Evolutionary conservation across 1,140 invertebrate genomes (phyloP).

Genomic region (Geopemphigus sp.): DNA sequence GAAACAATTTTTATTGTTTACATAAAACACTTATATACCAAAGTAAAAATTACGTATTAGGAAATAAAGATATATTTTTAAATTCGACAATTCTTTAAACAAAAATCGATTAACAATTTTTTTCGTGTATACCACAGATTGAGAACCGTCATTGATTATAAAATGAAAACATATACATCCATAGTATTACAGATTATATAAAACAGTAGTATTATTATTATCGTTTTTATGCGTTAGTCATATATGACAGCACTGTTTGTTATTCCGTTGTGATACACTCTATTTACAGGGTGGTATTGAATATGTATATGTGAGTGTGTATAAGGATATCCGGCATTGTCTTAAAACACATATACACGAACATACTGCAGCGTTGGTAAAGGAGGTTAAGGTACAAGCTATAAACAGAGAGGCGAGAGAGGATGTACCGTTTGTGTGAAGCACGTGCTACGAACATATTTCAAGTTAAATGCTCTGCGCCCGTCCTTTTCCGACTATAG

Average conservation of each 20-base stretch:
- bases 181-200: neutral
- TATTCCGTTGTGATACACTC: slow-evolving; percentile 26
- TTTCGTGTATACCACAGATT: too few species aligned
- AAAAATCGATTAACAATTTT: too few species aligned
- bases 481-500: neutral
- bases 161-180: neutral
- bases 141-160: too few species aligned
- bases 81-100: too few species aligned
- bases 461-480: slow-evolving; percentile 37
- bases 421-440: slow-evolving; percentile 1
- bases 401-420: neutral
- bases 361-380: neutral
- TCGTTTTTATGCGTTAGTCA: neutral
- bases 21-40: too few species aligned
- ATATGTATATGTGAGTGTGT: neutral
- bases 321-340: slow-evolving; percentile 37
- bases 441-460: slow-evolving; percentile 45
- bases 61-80: too few species aligned
- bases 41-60: too few species aligned
- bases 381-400: slow-evolving; percentile 32
- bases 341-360: neutral
- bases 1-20: too few species aligned
- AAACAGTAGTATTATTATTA: slow-evolving; percentile 30
- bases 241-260: slow-evolving; percentile 3
- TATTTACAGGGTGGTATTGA: slow-evolving; percentile 2